These are phyloP conservation scores for Aurelia coerulea DNA, from an alignment of 30 jellyfish, hydroid and myxozoan species.

Conservation along the genomic window DNA sequence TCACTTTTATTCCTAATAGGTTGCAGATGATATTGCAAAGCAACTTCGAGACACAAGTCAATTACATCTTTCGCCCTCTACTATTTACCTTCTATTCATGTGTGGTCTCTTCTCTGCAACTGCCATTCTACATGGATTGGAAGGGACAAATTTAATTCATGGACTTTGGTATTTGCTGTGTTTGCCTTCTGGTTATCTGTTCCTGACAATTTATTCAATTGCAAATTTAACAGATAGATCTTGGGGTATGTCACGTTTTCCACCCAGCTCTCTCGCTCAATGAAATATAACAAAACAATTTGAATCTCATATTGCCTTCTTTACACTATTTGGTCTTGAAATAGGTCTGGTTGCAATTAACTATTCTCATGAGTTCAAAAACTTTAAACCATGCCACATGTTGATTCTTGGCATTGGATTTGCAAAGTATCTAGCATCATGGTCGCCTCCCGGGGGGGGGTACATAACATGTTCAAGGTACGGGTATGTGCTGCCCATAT, in stretches of 20 bases:
- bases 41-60: constrained; percentile 36
- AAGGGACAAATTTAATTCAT: constrained; percentile 80
- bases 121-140: constrained; percentile 92
- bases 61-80: constrained; percentile 84
- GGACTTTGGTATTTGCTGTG: constrained; percentile 95
- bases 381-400: too few relatives aligned
- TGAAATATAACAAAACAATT: too few relatives aligned
- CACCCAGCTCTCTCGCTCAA: too few relatives aligned
- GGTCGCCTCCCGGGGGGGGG: too few relatives aligned
- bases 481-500: too few relatives aligned
- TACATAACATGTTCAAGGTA: too few relatives aligned
- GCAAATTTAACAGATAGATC: constrained; percentile 96
- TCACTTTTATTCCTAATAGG: constrained; percentile 36
- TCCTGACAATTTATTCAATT: constrained; percentile 86
- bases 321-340: too few relatives aligned
- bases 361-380: too few relatives aligned
- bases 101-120: constrained; percentile 76
- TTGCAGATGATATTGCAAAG: constrained; percentile 86
- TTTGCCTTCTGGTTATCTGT: constrained; percentile 96
- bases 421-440: too few relatives aligned
- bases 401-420: too few relatives aligned
- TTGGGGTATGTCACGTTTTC: constrained; percentile 67
- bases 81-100: constrained; percentile 83
- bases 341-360: too few relatives aligned
- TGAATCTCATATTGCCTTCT: too few relatives aligned